Evolutionary conservation across 2,113 vertebrate genomes (phyloP), one percentile per base, ranked within the genome.

Genomic region (Cranoglanis bouderius): DNA sequence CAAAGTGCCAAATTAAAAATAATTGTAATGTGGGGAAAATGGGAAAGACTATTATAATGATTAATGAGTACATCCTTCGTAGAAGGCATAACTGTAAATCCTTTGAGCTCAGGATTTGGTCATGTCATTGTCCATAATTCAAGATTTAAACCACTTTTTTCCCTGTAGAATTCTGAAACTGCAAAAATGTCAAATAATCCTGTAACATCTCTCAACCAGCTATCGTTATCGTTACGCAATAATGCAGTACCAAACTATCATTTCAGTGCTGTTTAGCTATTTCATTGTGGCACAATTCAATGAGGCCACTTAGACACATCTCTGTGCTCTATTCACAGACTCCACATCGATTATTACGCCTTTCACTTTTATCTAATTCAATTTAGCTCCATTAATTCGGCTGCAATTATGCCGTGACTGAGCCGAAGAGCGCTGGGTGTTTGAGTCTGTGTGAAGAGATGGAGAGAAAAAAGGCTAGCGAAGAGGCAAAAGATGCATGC

Each of bases 341-440:
- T 84, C 57, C 35, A 72, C 32, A 57, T 38, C 21, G 35, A 88
- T 83, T 74, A 70, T 88, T 84, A 70, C 38, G 38, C 87, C 65
- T 43, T 88, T 74, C 53, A 46, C 67, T 88, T 88, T 84, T 74
- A 88, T 84, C 81, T 84, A 46, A 83, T 83, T 88, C 63, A 88
- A 74, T 88, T 88, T 88, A 46, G 40, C 53, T 46, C 70, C 67
- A 88, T 88, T 84, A 74, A 88, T 84, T 75, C 55, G 16, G n/a
- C 63, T 78, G 26, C 74, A 75, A 85, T 85, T 85, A 65, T 38
- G 10, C 38, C 32, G 43, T 67, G 70, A 59, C 85, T 6, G 53
- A 72, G 72, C 53, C 61, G 51, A 61, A 72, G 63, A 57, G 51
- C 29, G 40, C n/a, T 63, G 85, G 2, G 35, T 87, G 67, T 61